phyloP scores from a whole-genome alignment of 2,797 vertebrate genomes.

The Platalea minor region DNA sequence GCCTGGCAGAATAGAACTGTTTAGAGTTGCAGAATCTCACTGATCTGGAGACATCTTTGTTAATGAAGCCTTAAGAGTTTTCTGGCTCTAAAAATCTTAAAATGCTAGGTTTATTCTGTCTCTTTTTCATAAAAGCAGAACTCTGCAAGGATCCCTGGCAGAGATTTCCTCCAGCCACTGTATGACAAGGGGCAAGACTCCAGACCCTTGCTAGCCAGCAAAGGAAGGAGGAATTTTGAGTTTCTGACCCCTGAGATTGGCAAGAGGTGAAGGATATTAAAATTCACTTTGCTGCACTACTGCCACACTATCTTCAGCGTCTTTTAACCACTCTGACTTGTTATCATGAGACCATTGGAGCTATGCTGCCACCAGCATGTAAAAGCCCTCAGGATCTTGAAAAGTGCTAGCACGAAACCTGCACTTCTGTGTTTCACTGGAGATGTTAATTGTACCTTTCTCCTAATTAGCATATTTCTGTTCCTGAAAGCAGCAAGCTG shows the following conservation, averaged over 20 bases:
- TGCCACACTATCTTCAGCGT: neutral
- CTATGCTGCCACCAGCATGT: neutral
- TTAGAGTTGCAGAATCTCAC: constrained; percentile 61
- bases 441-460: constrained; percentile 18
- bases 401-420: neutral
- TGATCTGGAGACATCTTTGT: constrained; percentile 52
- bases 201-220: neutral
- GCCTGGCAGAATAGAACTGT: constrained; percentile 62
- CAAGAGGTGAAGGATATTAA: neutral
- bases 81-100: constrained; percentile 65
- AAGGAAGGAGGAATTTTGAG: neutral
- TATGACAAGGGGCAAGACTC: neutral
- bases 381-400: neutral
- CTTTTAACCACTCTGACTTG: neutral
- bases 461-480: neutral
- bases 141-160: neutral
- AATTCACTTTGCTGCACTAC: neutral
- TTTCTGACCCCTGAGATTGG: neutral
- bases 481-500: constrained; percentile 45
- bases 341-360: neutral
- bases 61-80: constrained; percentile 52
- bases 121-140: neutral
- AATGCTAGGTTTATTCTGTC: neutral
- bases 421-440: constrained; percentile 10
- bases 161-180: neutral